Base-by-base conservation (phyloP, 2,888 invertebrate species). In the Drosophila limbata region DNA sequence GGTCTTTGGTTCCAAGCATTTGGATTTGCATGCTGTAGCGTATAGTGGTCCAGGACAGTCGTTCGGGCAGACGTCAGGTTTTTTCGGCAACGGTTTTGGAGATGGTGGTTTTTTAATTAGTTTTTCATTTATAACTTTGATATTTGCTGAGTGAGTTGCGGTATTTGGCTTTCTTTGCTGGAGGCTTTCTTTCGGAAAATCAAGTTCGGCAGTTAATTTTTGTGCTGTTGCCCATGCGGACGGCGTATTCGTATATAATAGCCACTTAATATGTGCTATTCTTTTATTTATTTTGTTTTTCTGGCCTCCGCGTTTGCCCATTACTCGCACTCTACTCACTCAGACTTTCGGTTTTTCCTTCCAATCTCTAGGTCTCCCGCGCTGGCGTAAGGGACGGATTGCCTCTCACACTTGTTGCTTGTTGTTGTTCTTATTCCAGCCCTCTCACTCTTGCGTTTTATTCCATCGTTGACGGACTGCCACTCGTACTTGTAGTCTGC, bases 31-130 rank as follows among this genome's bases (percentile, higher is more conserved):
- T 28, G n/a, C 19, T 3, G 45, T 0, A n/a, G n/a, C 6, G 11
- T 52, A 28, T 4, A 48, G 21, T 4, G 39, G 53, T 53, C 62
- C 62, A 48, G 40, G 47, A 53, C 62, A 62, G 40, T 62, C 62
- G 28, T 47, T 53, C n/a, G 62, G 44, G 33, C 45, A 61, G 45
- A 37, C 21, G 9, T 45, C 10, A 1, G 51, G 37, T n/a, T 19
- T 53, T 31, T 31, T 62, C 31, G 53, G 40, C 35, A 62, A 45
- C 6, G 53, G 45, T 31, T 62, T 62, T n/a, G 53, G 37, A 31
- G 15, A 39, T 5, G 8, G 5, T 9, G 52, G 44, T 44, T 44
- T 42, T 61, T 21, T 35, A 35, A 8, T 51, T 25, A 44, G 8
- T 39, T 37, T 45, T 28, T 52, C 35, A 19, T 61, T 61, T 25